Conservation (phyloP, 2,888 invertebrate species). For the Laspeyria flexula region DNA sequence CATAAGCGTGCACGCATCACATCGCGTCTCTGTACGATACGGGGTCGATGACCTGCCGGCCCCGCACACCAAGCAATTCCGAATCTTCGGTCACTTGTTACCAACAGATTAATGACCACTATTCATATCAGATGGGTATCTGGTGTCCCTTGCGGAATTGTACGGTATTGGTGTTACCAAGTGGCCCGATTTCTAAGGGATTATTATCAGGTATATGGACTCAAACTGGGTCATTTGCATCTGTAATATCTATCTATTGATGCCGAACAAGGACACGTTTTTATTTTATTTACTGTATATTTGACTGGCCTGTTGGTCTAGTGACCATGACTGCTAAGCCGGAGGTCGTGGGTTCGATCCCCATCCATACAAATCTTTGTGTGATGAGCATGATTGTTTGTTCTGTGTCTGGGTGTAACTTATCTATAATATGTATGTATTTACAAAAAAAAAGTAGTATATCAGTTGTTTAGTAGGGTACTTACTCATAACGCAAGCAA, state of each 20-base stretch:
- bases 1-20: slow-evolving; percentile 23
- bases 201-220: neutral
- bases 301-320: too few species aligned
- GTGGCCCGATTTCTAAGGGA: neutral
- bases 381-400: too few species aligned
- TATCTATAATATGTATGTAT: too few species aligned
- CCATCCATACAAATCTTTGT: too few species aligned
- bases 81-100: neutral
- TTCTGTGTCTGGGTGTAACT: too few species aligned
- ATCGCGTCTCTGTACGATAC: neutral
- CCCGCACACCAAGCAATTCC: slow-evolving; percentile 15
- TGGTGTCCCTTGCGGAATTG: neutral
- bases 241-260: too few species aligned
- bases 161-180: neutral
- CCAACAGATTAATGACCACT: neutral
- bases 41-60: slow-evolving; percentile 14
- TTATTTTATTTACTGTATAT: neutral
- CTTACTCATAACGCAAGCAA: too few species aligned
- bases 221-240: neutral
- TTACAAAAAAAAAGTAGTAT: too few species aligned
- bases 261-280: too few species aligned
- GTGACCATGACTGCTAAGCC: too few species aligned
- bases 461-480: too few species aligned
- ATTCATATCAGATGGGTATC: neutral
- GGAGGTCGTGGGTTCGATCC: too few species aligned